Percentiles rank a stretch among this genome's conserved stretches.
phyloP scores from a whole-genome alignment of 2,888 invertebrate genomes.

The Dryococelus australis region DNA sequence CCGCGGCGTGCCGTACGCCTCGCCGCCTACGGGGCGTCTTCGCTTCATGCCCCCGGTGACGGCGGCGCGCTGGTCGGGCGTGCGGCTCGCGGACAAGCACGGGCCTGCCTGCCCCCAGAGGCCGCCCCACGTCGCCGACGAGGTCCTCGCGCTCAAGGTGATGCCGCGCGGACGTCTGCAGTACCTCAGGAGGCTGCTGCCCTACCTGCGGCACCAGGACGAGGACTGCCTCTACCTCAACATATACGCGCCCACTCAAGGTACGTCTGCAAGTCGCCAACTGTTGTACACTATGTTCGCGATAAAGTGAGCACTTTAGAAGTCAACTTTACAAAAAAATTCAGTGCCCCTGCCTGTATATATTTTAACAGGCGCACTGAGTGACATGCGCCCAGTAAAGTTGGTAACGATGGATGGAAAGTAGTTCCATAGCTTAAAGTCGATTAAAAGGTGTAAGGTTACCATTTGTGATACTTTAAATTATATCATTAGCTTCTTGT shows the following conservation, averaged over 20 bases:
- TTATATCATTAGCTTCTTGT: too few species aligned
- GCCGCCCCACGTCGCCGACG: slow-evolving; percentile 80
- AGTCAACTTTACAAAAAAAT: too few species aligned
- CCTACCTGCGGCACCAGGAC: slow-evolving; percentile 88
- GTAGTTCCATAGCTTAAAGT: too few species aligned
- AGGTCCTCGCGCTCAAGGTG: slow-evolving; percentile 80
- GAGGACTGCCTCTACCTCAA: slow-evolving; percentile 98
- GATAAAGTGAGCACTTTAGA: too few species aligned
- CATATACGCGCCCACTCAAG: slow-evolving; percentile 92
- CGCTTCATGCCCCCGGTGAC: slow-evolving; percentile 93
- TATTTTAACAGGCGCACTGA: too few species aligned
- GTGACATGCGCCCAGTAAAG: too few species aligned
- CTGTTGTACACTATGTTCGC: too few species aligned
- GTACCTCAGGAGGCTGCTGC: slow-evolving; percentile 84
- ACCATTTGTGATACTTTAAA: too few species aligned
- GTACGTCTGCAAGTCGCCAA: slow-evolving; percentile 59
- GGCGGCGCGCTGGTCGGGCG: slow-evolving; percentile 90
- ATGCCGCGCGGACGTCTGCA: slow-evolving; percentile 93
- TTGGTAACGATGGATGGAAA: too few species aligned
- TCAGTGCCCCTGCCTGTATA: too few species aligned
- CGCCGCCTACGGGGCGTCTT: slow-evolving; percentile 81
- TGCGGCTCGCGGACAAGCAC: slow-evolving; percentile 66
- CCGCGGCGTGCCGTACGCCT: slow-evolving; percentile 87
- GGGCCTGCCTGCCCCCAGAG: slow-evolving; percentile 93
- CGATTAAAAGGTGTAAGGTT: too few species aligned